A percentile compares a stretch with the other conserved stretches of the same genome.
Conservation (phyloP, 1,140 invertebrate genomes). For the Nasonia longicornis region DNA sequence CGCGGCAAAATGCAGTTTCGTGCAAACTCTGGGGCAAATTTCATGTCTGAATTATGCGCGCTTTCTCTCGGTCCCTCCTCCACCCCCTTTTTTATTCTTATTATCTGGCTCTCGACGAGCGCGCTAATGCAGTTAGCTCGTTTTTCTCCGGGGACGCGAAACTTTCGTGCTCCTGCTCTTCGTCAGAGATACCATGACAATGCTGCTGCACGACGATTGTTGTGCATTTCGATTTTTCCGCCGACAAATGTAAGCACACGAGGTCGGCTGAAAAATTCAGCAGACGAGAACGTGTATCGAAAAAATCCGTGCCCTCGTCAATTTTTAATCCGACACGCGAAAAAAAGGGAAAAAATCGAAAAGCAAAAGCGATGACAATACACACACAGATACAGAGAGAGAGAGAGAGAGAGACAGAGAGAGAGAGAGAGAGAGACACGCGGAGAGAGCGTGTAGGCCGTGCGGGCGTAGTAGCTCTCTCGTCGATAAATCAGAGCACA, state of each 20-base stretch:
- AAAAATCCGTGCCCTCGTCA: too few species aligned
- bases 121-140: slow-evolving; percentile 19
- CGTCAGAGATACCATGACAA: too few species aligned
- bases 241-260: too few species aligned
- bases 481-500: slow-evolving; percentile 30
- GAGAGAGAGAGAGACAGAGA: too few species aligned
- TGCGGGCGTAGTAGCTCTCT: not conserved
- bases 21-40: not conserved
- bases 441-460: too few species aligned
- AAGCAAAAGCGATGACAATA: slow-evolving; percentile 23
- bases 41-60: slow-evolving; percentile 23
- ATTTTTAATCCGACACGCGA: not conserved
- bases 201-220: too few species aligned
- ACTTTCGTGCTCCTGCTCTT: not conserved
- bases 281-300: too few species aligned
- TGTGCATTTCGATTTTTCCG: too few species aligned
- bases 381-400: too few species aligned
- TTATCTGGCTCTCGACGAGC: not conserved
- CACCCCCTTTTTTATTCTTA: not conserved
- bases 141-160: not conserved
- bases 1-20: slow-evolving; percentile 23
- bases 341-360: not conserved
- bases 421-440: too few species aligned
- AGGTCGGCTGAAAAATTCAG: too few species aligned
- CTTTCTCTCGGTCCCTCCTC: not conserved